A percentile compares a stretch with the other conserved stretches of the same genome.
phyloP scores from a whole-genome alignment of 2,113 vertebrate species.

The Sylvietta virens region DNA sequence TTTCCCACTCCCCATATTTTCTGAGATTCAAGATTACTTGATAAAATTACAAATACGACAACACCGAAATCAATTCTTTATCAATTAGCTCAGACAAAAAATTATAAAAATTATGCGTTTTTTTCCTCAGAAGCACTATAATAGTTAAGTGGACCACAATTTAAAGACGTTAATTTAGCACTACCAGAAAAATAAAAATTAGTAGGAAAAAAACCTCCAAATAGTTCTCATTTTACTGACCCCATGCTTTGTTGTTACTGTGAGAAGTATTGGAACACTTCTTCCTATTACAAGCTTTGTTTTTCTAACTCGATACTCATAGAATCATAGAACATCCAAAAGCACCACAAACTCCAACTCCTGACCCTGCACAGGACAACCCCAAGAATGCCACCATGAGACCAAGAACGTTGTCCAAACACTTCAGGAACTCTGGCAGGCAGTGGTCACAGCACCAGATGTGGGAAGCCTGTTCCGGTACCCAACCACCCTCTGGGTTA shows the following conservation, averaged over 20 bases:
- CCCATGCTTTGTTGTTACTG: background rate
- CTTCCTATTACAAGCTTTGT: background rate
- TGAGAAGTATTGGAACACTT: background rate
- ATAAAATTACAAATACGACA: background rate
- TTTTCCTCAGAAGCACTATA: background rate
- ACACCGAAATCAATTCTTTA: background rate
- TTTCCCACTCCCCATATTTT: background rate
- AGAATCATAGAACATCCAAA: background rate
- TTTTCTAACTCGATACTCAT: background rate
- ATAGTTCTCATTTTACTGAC: background rate
- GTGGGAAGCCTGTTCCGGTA: background rate
- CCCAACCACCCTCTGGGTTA: background rate
- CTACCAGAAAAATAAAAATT: background rate
- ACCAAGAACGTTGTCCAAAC: accelerated
- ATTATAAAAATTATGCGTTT: background rate
- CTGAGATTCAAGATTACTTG: background rate
- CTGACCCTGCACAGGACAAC: background rate
- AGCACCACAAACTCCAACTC: background rate
- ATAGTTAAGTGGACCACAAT: background rate
- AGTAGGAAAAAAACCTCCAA: background rate
- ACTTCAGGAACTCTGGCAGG: background rate
- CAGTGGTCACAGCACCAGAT: background rate
- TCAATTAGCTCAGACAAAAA: background rate
- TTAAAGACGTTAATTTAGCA: background rate
- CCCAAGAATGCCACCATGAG: background rate